Evolutionary conservation across 2,797 vertebrate genomes (phyloP).

Genomic region (Enteromius thamalakanensis): DNA sequence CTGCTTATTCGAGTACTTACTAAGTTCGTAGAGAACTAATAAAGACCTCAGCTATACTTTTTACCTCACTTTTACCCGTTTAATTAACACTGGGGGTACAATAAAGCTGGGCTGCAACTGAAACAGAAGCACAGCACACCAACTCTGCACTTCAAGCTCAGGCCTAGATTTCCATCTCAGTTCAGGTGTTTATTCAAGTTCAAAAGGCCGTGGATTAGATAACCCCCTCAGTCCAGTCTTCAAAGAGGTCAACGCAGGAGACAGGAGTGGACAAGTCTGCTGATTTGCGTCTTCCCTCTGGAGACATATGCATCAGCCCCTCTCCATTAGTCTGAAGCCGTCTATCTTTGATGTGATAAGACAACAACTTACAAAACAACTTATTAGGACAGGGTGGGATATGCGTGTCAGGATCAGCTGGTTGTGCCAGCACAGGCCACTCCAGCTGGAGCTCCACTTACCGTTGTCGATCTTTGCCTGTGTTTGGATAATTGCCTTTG

Average conservation of each 20-base stretch:
- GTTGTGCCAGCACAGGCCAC: too few species aligned
- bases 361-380: neutral
- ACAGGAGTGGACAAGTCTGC: neutral
- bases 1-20: neutral
- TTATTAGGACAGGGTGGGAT: neutral
- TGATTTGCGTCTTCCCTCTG: constrained; percentile 29
- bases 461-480: too few species aligned
- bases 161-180: neutral
- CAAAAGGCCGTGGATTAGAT: constrained; percentile 19
- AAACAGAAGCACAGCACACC: neutral
- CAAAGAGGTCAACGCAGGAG: constrained; percentile 22
- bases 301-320: neutral
- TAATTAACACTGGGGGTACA: neutral
- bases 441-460: too few species aligned
- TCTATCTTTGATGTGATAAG: neutral
- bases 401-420: too few species aligned
- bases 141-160: neutral
- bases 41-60: neutral
- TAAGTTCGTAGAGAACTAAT: neutral
- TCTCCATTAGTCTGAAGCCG: neutral
- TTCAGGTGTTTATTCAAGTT: neutral
- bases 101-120: neutral
- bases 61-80: neutral
- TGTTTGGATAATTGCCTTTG: too few species aligned
- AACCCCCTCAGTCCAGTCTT: constrained; percentile 31